Percentiles rank a stretch among this genome's conserved stretches.
Conservation (phyloP, 2,113 vertebrate genomes). For the Hyperoodon ampullatus region DNA sequence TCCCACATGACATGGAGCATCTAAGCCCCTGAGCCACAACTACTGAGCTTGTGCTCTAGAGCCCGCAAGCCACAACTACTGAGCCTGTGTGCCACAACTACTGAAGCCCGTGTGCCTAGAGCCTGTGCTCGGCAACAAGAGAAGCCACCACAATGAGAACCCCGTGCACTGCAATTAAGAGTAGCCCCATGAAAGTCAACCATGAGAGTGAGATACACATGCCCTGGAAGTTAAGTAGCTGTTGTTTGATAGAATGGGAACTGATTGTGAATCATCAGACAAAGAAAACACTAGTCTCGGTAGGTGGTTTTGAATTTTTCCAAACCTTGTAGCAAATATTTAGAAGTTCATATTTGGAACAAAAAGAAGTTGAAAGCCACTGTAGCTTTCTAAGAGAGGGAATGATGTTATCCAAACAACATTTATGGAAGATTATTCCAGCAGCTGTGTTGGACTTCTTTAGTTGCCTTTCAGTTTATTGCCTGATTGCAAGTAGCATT, state of each 20-base stretch:
- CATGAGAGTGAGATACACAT: not conserved
- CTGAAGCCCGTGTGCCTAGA: too few relatives aligned
- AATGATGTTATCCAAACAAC: constrained; percentile 73
- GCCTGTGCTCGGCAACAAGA: too few relatives aligned
- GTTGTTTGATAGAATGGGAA: not conserved
- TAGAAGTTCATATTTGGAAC: constrained; percentile 42
- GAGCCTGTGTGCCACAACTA: too few relatives aligned
- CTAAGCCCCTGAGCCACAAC: too few relatives aligned
- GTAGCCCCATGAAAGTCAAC: not conserved
- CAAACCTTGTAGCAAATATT: constrained; percentile 45
- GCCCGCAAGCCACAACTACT: too few relatives aligned
- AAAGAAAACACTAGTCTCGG: constrained; percentile 6
- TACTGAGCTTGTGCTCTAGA: too few relatives aligned
- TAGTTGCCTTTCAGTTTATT: constrained; percentile 70
- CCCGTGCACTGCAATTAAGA: too few relatives aligned
- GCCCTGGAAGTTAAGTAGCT: not conserved
- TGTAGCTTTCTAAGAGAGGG: constrained; percentile 56
- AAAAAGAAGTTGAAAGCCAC: constrained; percentile 68
- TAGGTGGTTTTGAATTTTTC: constrained; percentile 52
- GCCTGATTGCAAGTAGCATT: constrained; percentile 74
- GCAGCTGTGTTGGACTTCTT: constrained; percentile 73
- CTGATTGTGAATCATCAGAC: not conserved
- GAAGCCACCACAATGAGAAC: too few relatives aligned
- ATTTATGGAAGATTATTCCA: constrained; percentile 68
- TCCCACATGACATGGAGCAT: too few relatives aligned